Percentiles rank a stretch among this genome's conserved stretches.
Evolutionary conservation across 2,113 vertebrate species (phyloP).

Genomic region (Atrichornis clamosus): DNA sequence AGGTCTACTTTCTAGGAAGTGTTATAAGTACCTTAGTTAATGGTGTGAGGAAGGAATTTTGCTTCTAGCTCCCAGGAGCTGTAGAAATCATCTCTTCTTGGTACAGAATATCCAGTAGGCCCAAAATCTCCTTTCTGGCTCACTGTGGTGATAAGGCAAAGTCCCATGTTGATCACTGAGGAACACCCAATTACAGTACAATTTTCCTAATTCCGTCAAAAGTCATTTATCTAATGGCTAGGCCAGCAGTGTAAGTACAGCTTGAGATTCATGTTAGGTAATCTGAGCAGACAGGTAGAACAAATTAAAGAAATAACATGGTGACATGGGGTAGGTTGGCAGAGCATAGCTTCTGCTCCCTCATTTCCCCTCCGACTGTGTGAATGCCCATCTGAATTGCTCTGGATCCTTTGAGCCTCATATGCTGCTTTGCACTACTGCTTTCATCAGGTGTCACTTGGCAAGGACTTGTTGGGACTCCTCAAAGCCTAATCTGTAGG

Average conservation of each 20-base stretch:
- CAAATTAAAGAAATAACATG: background rate
- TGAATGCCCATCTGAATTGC: background rate
- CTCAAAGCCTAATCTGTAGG: background rate
- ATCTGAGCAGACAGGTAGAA: constrained; percentile 48
- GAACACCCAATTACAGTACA: background rate
- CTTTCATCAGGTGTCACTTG: background rate
- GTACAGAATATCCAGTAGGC: background rate
- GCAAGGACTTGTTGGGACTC: background rate
- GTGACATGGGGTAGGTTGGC: background rate
- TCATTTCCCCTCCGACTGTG: background rate
- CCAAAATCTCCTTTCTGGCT: background rate
- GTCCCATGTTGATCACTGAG: background rate
- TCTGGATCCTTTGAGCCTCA: rapidly evolving
- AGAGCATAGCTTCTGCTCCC: background rate
- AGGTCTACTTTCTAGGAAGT: background rate
- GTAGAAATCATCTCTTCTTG: background rate
- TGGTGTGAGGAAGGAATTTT: background rate
- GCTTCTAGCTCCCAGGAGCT: background rate
- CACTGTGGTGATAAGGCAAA: background rate
- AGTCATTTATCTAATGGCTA: background rate
- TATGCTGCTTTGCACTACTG: background rate
- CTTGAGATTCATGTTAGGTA: background rate
- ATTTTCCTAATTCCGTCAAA: background rate
- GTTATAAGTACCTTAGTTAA: background rate
- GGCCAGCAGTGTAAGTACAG: background rate